phyloP scores from a whole-genome alignment of 2,888 invertebrate genomes.

The Iselma pallidipennis region DNA sequence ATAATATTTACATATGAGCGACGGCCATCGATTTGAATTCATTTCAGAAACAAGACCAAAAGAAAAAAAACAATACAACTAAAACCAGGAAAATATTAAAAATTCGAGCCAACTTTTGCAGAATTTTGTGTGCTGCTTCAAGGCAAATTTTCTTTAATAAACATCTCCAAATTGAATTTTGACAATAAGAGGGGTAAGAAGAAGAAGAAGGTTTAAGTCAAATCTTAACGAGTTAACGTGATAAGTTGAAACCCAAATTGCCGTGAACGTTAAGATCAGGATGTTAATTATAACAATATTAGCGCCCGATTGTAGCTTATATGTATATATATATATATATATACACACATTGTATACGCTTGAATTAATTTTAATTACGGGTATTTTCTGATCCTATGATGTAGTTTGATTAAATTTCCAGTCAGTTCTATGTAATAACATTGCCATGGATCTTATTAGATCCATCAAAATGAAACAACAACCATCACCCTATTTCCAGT shows the following conservation, averaged over 20 bases:
- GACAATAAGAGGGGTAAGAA: too few relatives aligned
- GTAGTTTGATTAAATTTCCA: not conserved
- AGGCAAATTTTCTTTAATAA: too few relatives aligned
- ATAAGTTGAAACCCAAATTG: constrained; percentile 16
- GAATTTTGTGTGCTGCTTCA: too few relatives aligned
- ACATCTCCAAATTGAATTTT: too few relatives aligned
- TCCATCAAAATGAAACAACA: not conserved
- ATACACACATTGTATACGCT: not conserved
- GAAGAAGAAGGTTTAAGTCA: too few relatives aligned
- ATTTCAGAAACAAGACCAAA: not conserved
- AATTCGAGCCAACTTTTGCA: too few relatives aligned
- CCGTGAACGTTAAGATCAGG: constrained; percentile 14
- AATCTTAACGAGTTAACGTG: constrained; percentile 7
- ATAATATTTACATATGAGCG: not conserved
- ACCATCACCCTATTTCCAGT: too few relatives aligned
- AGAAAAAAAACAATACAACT: not conserved
- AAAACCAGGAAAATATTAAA: too few relatives aligned
- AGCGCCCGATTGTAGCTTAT: constrained; percentile 20
- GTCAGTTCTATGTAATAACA: not conserved
- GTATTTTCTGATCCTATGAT: not conserved
- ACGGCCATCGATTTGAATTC: too few relatives aligned
- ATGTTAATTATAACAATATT: constrained; percentile 24
- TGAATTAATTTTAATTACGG: not conserved
- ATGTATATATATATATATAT: constrained; percentile 23
- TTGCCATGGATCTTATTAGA: not conserved